Evolutionary conservation across 1,140 invertebrate species (phyloP).

Genomic region (Bombus fervidus): DNA sequence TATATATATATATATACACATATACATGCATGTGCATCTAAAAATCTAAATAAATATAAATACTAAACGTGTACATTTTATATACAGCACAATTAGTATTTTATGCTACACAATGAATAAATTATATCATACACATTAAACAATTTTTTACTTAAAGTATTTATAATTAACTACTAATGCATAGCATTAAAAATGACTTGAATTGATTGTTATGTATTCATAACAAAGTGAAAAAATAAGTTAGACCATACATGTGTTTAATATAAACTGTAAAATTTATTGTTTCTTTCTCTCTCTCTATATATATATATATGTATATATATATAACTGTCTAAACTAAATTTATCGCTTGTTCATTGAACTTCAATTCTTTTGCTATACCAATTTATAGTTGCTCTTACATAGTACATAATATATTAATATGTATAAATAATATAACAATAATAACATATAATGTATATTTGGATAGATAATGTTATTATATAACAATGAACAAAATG

Average conservation of each 20-base stretch:
- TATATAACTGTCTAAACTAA: constrained; percentile 21
- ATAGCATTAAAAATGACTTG: constrained; percentile 41
- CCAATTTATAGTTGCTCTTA: neutral
- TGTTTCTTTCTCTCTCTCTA: neutral
- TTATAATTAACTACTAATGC: constrained; percentile 43
- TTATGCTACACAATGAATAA: constrained; percentile 2
- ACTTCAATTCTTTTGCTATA: constrained; percentile 13
- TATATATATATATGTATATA: neutral
- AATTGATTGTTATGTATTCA: constrained; percentile 48
- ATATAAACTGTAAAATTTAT: constrained; percentile 37
- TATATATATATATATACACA: neutral
- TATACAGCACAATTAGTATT: neutral
- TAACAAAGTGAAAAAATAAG: constrained; percentile 47
- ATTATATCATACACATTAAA: constrained; percentile 8
- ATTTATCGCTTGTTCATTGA: neutral
- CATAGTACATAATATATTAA: neutral
- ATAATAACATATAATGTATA: constrained; percentile 8
- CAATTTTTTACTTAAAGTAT: constrained; percentile 9
- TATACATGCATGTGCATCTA: neutral
- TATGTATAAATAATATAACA: constrained; percentile 17
- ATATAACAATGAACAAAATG: constrained; percentile 31
- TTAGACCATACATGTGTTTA: constrained; percentile 27
- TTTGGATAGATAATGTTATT: constrained; percentile 22
- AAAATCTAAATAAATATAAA: constrained; percentile 10
- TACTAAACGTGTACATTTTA: constrained; percentile 13